Base-by-base conservation (phyloP, 2,797 vertebrate species). In the Ctenochaetus hawaiiensis region DNA sequence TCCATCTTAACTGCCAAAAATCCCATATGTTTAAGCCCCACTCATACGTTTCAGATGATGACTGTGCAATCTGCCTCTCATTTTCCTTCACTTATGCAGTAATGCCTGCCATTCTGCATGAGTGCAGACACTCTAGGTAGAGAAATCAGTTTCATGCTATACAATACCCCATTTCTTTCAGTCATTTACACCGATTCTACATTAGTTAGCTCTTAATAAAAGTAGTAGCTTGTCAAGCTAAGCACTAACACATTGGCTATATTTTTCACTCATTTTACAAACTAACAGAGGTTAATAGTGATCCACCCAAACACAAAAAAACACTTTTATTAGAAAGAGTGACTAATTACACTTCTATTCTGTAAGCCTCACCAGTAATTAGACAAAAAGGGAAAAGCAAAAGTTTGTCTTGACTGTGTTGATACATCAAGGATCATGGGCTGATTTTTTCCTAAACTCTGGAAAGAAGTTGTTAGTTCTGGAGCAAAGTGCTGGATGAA, bases 1-100 rank as follows among this genome's bases (percentile, higher is more conserved):
- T 87, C 83, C 84, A 39, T 58, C 30, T 54, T 18, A 45, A 0
- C 63, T 74, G 83, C 82, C 87, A 88, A 70, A 75, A 73, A 8
- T 30, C 23, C 73, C 82, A 80, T 63, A 67, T 88, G 72, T 81
- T 76, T 60, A 64, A 76, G 60, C 51, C 74, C 67, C 9, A 20
- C 67, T 67, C 0, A 17, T 44, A 56, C 17, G 1, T 57, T 39
- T 82, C 45, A 20, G 52, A 75, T 65, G 64, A 76, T 67, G 69
- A 82, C 63, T 72, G 51, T 22, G 65, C 80, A 52, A 61, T 69
- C 80, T 66, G 57, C 26, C 13, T 65, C 58, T 70, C 3, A 0
- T 54, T 68, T 69, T 59, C 44, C 30, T 23, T 66, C 67, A 7
- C 12, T 53, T 52, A 54, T 20, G n/a, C 53, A 57, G 67, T 17